A percentile compares a stretch with the other conserved stretches of the same genome.
Conservation (phyloP, 1,140 invertebrate genomes). For the Oncopeltus fasciatus region DNA sequence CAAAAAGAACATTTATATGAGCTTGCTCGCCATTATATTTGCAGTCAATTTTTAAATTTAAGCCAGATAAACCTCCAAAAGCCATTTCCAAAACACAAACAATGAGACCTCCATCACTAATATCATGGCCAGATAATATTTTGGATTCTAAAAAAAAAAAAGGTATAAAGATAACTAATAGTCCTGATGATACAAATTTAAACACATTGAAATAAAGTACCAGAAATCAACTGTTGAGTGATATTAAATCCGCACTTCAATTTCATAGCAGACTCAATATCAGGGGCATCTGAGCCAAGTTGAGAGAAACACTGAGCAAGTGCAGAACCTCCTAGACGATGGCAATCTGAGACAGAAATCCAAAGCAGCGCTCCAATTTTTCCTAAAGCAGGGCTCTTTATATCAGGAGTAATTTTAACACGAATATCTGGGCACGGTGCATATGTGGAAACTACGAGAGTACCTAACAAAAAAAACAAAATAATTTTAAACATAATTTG, state of each 20-base stretch:
- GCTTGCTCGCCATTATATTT: no score
- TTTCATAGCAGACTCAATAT: constrained; percentile 52
- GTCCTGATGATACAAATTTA: no score
- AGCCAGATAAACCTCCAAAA: constrained; percentile 75
- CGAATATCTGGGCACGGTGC: constrained; percentile 81
- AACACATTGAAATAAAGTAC: constrained; percentile 28
- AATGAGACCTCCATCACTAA: constrained; percentile 89
- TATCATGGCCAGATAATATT: constrained; percentile 81
- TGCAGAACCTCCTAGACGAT: constrained; percentile 75
- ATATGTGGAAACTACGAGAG: constrained; percentile 87
- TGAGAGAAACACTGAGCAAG: constrained; percentile 81
- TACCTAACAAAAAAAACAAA: no score
- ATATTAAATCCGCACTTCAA: constrained; percentile 63
- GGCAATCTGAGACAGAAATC: constrained; percentile 49
- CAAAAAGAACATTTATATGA: constrained; percentile 58
- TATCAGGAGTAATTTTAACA: constrained; percentile 72
- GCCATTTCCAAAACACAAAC: constrained; percentile 88
- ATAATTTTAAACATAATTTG: no score
- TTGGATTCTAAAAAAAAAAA: constrained; percentile 38
- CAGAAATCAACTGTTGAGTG: constrained; percentile 67
- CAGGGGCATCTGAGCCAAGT: constrained; percentile 64
- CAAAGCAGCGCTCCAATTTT: constrained; percentile 44
- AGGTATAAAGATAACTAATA: neutral
- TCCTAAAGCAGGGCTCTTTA: constrained; percentile 50
- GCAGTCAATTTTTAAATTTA: constrained; percentile 46